phyloP scores from a whole-genome alignment of 2,113 vertebrate species.

The Rhadina sibilatrix region DNA sequence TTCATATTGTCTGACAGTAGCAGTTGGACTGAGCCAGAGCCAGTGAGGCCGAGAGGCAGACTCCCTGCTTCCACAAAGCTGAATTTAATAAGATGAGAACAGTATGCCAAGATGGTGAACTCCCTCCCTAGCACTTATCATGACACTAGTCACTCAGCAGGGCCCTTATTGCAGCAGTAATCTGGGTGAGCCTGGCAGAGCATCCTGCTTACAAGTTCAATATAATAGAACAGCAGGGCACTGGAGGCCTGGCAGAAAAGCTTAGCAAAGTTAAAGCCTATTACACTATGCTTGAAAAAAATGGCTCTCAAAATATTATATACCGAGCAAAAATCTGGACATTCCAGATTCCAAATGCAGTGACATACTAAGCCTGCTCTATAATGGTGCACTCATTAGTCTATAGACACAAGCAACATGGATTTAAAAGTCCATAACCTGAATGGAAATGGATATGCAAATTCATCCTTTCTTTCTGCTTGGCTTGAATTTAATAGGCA shows the following conservation, averaged over 20 bases:
- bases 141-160: constrained; percentile 91
- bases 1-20: constrained; percentile 90
- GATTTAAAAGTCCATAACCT: constrained; percentile 71
- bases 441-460: constrained; percentile 73
- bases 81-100: constrained; percentile 96
- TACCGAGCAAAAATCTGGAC: constrained; percentile 71
- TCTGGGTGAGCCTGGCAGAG: constrained; percentile 91
- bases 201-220: constrained; percentile 90
- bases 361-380: constrained; percentile 65
- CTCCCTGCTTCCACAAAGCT: constrained; percentile 85
- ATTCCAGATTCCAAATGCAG: constrained; percentile 87
- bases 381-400: constrained; percentile 65
- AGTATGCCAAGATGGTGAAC: constrained; percentile 88
- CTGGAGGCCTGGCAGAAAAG: constrained; percentile 92
- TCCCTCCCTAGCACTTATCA: constrained; percentile 86
- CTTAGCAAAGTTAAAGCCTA: constrained; percentile 99
- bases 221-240: constrained; percentile 93
- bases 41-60: constrained; percentile 81
- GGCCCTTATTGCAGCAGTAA: constrained; percentile 90
- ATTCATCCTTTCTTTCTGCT: constrained; percentile 60
- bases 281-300: constrained; percentile 86
- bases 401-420: constrained; percentile 44
- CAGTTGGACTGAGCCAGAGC: constrained; percentile 84
- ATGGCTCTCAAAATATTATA: constrained; percentile 78
- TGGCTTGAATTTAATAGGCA: constrained; percentile 52